Conservation (phyloP, 2,797 vertebrate genomes). For the Oreonectes daqikongensis region DNA sequence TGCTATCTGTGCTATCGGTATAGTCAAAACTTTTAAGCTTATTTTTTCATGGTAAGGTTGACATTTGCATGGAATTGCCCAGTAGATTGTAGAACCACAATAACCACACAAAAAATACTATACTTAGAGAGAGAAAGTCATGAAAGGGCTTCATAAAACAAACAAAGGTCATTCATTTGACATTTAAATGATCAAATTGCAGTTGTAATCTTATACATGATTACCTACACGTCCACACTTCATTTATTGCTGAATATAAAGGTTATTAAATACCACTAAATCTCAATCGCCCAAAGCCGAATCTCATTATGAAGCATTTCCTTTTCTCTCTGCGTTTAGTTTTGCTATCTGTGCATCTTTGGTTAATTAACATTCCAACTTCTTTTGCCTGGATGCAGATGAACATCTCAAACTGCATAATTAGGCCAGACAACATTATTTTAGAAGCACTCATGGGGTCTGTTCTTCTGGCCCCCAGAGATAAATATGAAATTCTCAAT, state of each 20-base stretch:
- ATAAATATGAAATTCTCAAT: constrained; percentile 25
- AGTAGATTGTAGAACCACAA: no score
- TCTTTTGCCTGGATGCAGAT: constrained; percentile 54
- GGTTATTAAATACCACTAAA: constrained; percentile 47
- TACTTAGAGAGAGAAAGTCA: background rate
- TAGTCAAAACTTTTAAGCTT: no score
- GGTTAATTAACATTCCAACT: constrained; percentile 51
- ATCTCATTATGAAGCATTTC: constrained; percentile 44
- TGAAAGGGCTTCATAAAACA: constrained; percentile 12
- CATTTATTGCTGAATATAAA: constrained; percentile 39
- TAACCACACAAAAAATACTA: background rate
- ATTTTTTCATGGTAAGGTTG: no score
- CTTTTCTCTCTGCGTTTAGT: constrained; percentile 35
- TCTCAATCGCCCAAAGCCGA: constrained; percentile 29
- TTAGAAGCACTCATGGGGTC: constrained; percentile 37
- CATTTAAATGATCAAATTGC: constrained; percentile 30
- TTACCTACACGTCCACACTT: constrained; percentile 15
- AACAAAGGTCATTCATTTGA: constrained; percentile 23
- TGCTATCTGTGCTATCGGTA: no score
- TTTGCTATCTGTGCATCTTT: constrained; percentile 50
- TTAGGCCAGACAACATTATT: constrained; percentile 50
- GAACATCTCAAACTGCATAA: constrained; percentile 55
- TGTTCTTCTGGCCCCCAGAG: constrained; percentile 15
- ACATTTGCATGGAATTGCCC: no score
- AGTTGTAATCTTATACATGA: constrained; percentile 19